A percentile compares a stretch with the other conserved stretches of the same genome.
Conservation (phyloP, 1,140 invertebrate genomes). For the Hylaeus anthracinus region DNA sequence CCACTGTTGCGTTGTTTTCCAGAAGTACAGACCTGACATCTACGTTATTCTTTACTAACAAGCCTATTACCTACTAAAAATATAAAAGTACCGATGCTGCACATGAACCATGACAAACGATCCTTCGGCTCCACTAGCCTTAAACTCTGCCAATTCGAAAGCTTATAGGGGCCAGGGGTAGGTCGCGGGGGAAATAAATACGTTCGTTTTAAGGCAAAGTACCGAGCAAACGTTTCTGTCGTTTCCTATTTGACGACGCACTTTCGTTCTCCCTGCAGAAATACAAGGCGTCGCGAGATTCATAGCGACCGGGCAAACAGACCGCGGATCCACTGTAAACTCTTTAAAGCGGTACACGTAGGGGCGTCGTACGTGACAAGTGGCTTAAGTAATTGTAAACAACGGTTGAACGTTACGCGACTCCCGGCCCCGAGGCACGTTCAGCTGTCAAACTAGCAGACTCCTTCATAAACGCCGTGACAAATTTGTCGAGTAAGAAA, state of each 20-base stretch:
- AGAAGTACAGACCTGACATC: no score
- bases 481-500: slow-evolving; percentile 17
- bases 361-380: slow-evolving; percentile 54
- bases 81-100: no score
- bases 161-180: not conserved
- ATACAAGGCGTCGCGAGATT: slow-evolving; percentile 35
- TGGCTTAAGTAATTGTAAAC: slow-evolving; percentile 62
- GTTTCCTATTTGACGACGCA: slow-evolving; percentile 29
- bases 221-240: not conserved
- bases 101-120: no score
- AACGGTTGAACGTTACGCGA: slow-evolving; percentile 21
- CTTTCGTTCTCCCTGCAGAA: slow-evolving; percentile 30
- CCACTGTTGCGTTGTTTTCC: no score
- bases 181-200: not conserved
- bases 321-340: slow-evolving; percentile 47
- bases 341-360: slow-evolving; percentile 42
- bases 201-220: not conserved
- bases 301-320: slow-evolving; percentile 46
- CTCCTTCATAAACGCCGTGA: slow-evolving; percentile 43
- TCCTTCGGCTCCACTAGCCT: not conserved
- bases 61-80: no score
- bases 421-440: slow-evolving; percentile 20
- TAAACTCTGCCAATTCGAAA: not conserved
- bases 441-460: slow-evolving; percentile 19
- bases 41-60: no score